These are phyloP conservation scores for Neocrepidodera transversa DNA, from an alignment of 2,888 invertebrate genomes.

Conservation along the genomic window DNA sequence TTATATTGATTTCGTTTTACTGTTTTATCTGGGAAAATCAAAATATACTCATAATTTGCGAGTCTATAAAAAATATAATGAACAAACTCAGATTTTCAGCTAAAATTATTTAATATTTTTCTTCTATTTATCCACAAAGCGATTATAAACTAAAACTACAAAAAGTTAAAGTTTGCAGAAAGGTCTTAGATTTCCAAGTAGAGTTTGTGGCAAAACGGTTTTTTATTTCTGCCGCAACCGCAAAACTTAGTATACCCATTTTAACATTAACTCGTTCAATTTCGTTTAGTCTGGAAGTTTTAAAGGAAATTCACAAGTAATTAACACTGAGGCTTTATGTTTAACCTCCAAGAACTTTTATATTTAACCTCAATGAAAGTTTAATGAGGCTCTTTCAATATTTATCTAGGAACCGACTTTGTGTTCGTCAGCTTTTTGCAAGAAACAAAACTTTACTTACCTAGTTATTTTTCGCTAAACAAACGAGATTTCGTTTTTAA, in stretches of 20 bases:
- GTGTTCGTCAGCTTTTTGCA: constrained; percentile 6
- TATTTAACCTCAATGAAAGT: constrained; percentile 22
- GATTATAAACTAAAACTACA: background rate
- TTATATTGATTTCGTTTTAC: no score
- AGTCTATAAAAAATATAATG: no score
- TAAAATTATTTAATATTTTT: no score
- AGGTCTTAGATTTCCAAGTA: constrained; percentile 2
- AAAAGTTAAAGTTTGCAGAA: background rate
- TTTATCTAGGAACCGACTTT: constrained; percentile 18
- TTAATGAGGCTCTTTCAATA: constrained; percentile 23
- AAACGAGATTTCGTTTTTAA: background rate
- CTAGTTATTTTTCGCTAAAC: background rate
- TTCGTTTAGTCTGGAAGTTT: constrained; percentile 14
- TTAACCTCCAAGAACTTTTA: constrained; percentile 20
- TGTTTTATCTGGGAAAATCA: no score
- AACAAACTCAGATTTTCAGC: no score
- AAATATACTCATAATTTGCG: no score
- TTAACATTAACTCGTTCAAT: constrained; percentile 18
- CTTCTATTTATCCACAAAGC: background rate
- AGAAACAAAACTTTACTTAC: constrained; percentile 10
- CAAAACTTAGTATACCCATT: constrained; percentile 15
- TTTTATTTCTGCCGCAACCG: background rate
- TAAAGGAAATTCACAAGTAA: constrained; percentile 23
- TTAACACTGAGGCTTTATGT: constrained; percentile 20
- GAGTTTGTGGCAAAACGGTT: constrained; percentile 6